A percentile compares a stretch with the other conserved stretches of the same genome.
phyloP scores from a whole-genome alignment of 2,113 vertebrate species.

The Tamias sibiricus region DNA sequence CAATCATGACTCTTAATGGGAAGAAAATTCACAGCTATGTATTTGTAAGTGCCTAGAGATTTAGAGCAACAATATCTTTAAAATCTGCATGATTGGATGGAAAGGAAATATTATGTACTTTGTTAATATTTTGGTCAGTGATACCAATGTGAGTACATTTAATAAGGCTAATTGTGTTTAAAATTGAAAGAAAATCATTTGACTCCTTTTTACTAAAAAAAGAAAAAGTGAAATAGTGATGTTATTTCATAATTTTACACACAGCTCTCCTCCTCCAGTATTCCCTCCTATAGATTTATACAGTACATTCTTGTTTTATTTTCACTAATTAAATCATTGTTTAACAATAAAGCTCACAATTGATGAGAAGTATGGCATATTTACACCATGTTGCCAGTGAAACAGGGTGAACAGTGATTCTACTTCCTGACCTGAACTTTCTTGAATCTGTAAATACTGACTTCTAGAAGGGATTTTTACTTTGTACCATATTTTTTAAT shows the following conservation, averaged over 20 bases:
- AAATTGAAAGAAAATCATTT: constrained; percentile 21
- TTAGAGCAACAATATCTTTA: constrained; percentile 47
- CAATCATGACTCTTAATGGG: background rate
- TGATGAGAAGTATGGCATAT: background rate
- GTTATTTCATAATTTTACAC: background rate
- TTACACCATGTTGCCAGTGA: background rate
- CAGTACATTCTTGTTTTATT: background rate
- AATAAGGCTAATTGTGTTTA: background rate
- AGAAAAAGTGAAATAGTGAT: background rate
- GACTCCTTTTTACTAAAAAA: constrained; percentile 27
- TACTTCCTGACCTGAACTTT: background rate
- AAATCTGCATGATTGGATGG: background rate
- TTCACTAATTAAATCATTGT: background rate
- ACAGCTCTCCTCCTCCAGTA: background rate
- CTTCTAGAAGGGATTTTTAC: background rate
- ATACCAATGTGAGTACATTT: background rate
- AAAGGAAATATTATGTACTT: constrained; percentile 6
- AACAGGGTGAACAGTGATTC: background rate
- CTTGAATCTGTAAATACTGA: background rate
- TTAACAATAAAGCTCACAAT: background rate
- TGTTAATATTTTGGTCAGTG: background rate
- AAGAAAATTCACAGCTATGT: background rate
- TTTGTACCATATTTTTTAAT: background rate
- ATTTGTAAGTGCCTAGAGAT: constrained; percentile 29
- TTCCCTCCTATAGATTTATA: background rate